Conservation (phyloP, 1,140 invertebrate species). For the Trissolcus basalis region DNA sequence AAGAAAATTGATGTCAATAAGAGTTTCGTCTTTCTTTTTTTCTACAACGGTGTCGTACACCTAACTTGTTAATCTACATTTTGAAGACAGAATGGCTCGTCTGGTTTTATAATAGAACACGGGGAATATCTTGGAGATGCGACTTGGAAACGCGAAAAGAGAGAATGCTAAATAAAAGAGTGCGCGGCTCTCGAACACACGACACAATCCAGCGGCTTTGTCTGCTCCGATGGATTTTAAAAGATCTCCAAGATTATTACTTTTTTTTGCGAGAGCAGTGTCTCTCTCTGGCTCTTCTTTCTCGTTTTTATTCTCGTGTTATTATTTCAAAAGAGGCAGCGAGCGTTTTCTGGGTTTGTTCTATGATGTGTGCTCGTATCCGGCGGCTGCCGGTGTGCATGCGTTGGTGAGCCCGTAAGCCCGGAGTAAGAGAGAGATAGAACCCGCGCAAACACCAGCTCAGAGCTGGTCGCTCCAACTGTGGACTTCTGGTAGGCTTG, state of each 20-base stretch:
- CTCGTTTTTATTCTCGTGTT: conserved; percentile 73
- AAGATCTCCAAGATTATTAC: conserved; percentile 77
- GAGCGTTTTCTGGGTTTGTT: conserved; percentile 51
- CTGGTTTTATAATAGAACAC: conserved; percentile 19
- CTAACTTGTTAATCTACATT: conserved; percentile 4
- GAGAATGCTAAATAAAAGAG: conserved; percentile 52
- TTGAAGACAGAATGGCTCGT: conserved; percentile 16
- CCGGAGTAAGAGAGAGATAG: conserved; percentile 1
- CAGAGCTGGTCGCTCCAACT: conserved; percentile 69
- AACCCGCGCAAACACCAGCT: conserved; percentile 28
- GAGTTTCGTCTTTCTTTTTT: no score
- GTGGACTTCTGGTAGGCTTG: conserved; percentile 74
- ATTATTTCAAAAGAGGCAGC: conserved; percentile 70
- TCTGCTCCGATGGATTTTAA: conserved; percentile 77
- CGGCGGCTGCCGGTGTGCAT: conserved; percentile 28
- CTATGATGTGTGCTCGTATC: conserved; percentile 47
- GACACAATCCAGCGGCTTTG: conserved; percentile 73
- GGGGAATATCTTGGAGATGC: conserved; percentile 26
- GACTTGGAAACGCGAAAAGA: conserved; percentile 48
- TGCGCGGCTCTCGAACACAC: conserved; percentile 62
- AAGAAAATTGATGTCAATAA: no score
- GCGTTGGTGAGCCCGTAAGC: conserved; percentile 11
- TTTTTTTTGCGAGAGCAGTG: conserved; percentile 64
- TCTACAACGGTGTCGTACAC: no score
- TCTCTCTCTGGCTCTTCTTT: conserved; percentile 46